Conservation (phyloP, 1,140 invertebrate species). For the Stegodyphus mimosarum region DNA sequence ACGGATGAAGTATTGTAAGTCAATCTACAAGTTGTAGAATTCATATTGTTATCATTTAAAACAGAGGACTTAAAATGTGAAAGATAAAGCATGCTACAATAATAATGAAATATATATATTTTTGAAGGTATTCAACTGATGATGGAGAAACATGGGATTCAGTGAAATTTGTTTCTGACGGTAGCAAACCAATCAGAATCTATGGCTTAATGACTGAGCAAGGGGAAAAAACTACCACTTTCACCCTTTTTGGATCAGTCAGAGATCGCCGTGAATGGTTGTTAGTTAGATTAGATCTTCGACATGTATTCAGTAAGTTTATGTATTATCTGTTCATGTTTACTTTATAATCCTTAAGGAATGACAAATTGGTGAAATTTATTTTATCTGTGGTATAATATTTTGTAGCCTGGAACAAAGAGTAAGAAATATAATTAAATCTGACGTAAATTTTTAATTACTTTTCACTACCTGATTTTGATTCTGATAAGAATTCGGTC, state of each 20-base stretch:
- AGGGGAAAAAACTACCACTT: slow-evolving; percentile 89
- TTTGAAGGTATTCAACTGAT: slow-evolving; percentile 80
- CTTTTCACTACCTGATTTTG: no score
- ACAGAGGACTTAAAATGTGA: no score
- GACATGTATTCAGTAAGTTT: slow-evolving; percentile 76
- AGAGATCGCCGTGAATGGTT: slow-evolving; percentile 84
- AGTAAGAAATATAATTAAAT: no score
- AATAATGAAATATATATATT: background rate
- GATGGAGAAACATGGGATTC: slow-evolving; percentile 85
- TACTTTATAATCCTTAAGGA: no score
- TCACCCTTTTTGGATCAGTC: slow-evolving; percentile 89
- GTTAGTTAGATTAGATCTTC: slow-evolving; percentile 84
- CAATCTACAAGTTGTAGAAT: background rate
- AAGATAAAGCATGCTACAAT: no score
- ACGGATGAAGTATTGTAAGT: slow-evolving; percentile 78
- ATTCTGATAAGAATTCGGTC: no score
- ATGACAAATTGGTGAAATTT: background rate
- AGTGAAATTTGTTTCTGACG: slow-evolving; percentile 75
- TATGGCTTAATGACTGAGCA: slow-evolving; percentile 92
- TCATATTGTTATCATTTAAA: background rate
- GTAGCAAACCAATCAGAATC: slow-evolving; percentile 76
- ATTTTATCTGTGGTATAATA: no score
- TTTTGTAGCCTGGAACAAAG: no score
- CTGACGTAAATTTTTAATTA: no score
- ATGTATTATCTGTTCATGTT: background rate